Evolutionary conservation across 2,888 invertebrate species (phyloP).

Genomic region (Hirudinaria manillensis): DNA sequence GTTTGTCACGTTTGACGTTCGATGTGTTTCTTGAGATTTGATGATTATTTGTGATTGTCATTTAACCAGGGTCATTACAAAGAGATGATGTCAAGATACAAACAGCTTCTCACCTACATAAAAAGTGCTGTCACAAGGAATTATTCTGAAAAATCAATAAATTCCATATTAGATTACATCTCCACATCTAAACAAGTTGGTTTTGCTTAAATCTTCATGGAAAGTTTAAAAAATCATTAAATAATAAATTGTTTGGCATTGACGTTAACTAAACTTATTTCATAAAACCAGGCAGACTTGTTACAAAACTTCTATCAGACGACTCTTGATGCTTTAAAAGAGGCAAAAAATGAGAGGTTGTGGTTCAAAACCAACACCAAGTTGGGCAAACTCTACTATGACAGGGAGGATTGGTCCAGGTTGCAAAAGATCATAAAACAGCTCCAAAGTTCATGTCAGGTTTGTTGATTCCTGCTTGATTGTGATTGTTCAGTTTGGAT

Average conservation of each 20-base stretch:
- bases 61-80: constrained; percentile 72
- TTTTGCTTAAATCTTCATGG: not conserved
- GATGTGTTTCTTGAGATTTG: not conserved
- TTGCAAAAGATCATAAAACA: constrained; percentile 93
- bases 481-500: not conserved
- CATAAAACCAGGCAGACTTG: constrained; percentile 52
- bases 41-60: constrained; percentile 4
- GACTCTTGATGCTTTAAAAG: constrained; percentile 64
- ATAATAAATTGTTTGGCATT: not conserved
- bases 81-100: constrained; percentile 92
- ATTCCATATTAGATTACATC: constrained; percentile 96
- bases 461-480: constrained; percentile 46
- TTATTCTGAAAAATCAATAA: constrained; percentile 98
- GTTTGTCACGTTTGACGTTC: constrained; percentile 57
- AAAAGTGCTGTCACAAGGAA: constrained; percentile 98
- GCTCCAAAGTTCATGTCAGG: constrained; percentile 91
- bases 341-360: constrained; percentile 94
- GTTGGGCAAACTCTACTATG: constrained; percentile 93
- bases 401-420: constrained; percentile 86
- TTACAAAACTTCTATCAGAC: constrained; percentile 96
- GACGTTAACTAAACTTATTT: not conserved
- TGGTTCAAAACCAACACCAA: constrained; percentile 99
- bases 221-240: not conserved
- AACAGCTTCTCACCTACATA: constrained; percentile 91
- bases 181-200: constrained; percentile 92